Evolutionary conservation across 2,888 invertebrate species (phyloP), one percentile per base, ranked within the genome.

Genomic region (Xestia xanthographa): DNA sequence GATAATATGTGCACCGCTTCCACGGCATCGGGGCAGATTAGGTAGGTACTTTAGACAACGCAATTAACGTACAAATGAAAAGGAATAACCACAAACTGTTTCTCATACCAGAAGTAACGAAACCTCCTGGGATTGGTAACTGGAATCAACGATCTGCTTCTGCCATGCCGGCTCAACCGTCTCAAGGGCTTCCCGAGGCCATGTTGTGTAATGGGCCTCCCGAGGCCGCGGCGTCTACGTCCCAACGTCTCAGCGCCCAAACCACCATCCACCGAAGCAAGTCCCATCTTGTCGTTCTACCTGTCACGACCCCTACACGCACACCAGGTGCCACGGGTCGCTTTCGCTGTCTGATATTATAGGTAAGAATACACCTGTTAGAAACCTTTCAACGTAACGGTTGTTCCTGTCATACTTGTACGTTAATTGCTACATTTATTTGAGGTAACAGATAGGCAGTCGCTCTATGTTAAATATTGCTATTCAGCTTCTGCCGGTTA

Each of bases 51-150:
- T 12, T 43, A 43, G 43, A 68, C 29, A 41, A 29, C 41, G 43
- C 53, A 34, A n/a, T 43, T 29, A 53, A 53, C 29, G 29, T 17
- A 66, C 14, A 48, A 66, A 48, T n/a, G 29, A 34, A 58, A 5
- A 17, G 66, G 60, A 76, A 77, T 77, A 77, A 77, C 60, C 76
- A 26, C 17, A 26, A 60, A 77, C 60, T 73, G 45, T 77, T 77
- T 77, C 60, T 77, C 50, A 77, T 67, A 43, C 77, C 77, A 77
- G 76, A 77, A 60, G 34, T 1, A 26, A 8, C 2, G 60, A 67
- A 43, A 26, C 41, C 41, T n/a, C 63, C 41, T 14, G 17, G 8
- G 63, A 17, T 26, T n/a, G 63, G 63, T 63, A 41, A 41, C n/a
- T 63, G 63, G 63, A 41, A 26, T 4, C 3, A 41, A 4, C n/a